Evolutionary conservation across 2,113 vertebrate species (phyloP).

Genomic region (Gobiocypris rarus): DNA sequence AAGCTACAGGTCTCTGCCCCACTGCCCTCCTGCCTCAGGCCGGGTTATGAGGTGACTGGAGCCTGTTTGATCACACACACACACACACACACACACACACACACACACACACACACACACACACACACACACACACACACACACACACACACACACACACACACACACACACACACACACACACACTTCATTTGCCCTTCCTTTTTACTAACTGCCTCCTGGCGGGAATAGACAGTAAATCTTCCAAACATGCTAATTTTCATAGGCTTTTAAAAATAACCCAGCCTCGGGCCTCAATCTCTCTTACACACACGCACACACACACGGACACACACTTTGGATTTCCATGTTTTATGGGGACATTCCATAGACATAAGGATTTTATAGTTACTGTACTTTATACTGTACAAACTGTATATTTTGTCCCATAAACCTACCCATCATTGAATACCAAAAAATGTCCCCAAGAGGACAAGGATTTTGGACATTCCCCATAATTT

Average conservation of each 20-base stretch:
- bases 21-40: slow-evolving; percentile 14
- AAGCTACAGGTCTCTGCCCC: slow-evolving; percentile 22
- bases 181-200: too few relatives aligned
- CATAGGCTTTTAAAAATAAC: slow-evolving; percentile 18
- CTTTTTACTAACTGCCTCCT: not conserved
- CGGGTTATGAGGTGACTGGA: not conserved
- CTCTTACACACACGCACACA: not conserved
- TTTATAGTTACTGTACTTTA: too few relatives aligned
- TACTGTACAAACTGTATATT: too few relatives aligned
- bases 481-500: too few relatives aligned
- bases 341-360: too few relatives aligned
- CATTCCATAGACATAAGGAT: too few relatives aligned
- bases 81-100: not conserved
- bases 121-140: not conserved
- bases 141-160: not conserved
- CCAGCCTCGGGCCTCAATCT: not conserved
- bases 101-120: not conserved
- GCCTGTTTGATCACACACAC: not conserved
- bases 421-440: too few relatives aligned
- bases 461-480: too few relatives aligned
- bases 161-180: not conserved
- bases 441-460: too few relatives aligned
- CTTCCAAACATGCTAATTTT: slow-evolving; percentile 9
- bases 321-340: not conserved
- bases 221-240: slow-evolving; percentile 12